These are phyloP conservation scores for Sebastes nivosus DNA, from an alignment of 2,797 vertebrate genomes.

Conservation along the genomic window DNA sequence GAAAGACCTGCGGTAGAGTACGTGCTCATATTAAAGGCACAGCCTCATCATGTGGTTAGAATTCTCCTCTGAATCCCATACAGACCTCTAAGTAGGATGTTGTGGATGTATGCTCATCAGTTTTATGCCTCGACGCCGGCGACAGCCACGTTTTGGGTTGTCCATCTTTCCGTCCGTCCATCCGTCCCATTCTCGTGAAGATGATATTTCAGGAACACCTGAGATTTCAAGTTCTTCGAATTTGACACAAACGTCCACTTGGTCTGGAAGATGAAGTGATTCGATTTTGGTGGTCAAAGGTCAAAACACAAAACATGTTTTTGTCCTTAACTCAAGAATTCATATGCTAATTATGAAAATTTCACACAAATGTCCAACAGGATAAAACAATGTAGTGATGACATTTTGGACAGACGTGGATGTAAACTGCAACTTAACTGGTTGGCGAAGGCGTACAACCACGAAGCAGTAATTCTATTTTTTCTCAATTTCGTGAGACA, in stretches of 20 bases:
- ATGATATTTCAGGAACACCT: background rate
- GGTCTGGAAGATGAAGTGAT: too few relatives aligned
- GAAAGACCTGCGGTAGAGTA: background rate
- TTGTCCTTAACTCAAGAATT: too few relatives aligned
- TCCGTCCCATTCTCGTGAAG: background rate
- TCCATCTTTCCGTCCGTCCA: background rate
- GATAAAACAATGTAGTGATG: too few relatives aligned
- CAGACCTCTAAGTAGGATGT: background rate
- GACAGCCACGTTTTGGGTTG: background rate
- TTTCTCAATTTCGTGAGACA: background rate
- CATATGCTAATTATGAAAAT: too few relatives aligned
- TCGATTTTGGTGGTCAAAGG: too few relatives aligned
- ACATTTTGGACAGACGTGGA: too few relatives aligned
- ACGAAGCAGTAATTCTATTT: background rate
- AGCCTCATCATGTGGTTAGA: background rate
- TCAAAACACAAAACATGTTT: too few relatives aligned
- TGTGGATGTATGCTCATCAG: background rate
- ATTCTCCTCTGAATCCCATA: background rate
- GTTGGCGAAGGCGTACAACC: background rate
- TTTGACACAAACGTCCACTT: too few relatives aligned
- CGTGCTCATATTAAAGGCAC: conserved; percentile 52
- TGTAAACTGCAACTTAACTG: too few relatives aligned
- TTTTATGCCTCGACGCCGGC: background rate
- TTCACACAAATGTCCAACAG: too few relatives aligned
- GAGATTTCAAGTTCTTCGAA: too few relatives aligned